Evolutionary conservation across 1,140 invertebrate genomes (phyloP).

Genomic region (Diorhabda carinulata): DNA sequence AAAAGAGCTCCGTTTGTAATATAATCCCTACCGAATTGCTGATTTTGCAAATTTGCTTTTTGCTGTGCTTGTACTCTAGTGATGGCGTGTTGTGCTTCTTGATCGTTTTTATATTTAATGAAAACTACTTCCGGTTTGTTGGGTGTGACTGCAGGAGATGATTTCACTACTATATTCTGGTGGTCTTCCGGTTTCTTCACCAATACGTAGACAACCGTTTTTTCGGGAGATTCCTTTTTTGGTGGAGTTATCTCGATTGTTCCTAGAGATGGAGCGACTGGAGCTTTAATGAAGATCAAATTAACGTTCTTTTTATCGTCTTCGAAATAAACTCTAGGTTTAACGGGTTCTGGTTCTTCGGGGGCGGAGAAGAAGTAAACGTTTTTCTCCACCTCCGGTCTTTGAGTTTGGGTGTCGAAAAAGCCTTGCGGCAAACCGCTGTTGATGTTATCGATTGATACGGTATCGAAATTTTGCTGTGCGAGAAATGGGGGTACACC

Average conservation of each 20-base stretch:
- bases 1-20: no score
- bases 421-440: slow-evolving; percentile 4
- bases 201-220: slow-evolving; percentile 84
- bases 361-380: slow-evolving; percentile 67
- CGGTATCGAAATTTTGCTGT: background rate
- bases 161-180: slow-evolving; percentile 70
- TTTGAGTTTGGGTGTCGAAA: background rate
- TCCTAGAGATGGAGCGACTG: slow-evolving; percentile 68
- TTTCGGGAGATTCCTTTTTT: slow-evolving; percentile 71
- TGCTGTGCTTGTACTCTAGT: no score
- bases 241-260: slow-evolving; percentile 59
- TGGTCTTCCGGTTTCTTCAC: slow-evolving; percentile 80
- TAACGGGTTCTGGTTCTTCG: slow-evolving; percentile 61
- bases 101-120: slow-evolving; percentile 83
- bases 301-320: slow-evolving; percentile 77
- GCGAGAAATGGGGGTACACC: background rate
- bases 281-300: slow-evolving; percentile 85
- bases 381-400: slow-evolving; percentile 62
- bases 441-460: background rate
- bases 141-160: slow-evolving; percentile 69
- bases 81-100: slow-evolving; percentile 45
- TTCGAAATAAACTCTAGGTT: slow-evolving; percentile 48
- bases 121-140: slow-evolving; percentile 85
- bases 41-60: no score
- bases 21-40: no score